Conservation (phyloP, 2,797 vertebrate genomes). For the Linurgus olivaceus region DNA sequence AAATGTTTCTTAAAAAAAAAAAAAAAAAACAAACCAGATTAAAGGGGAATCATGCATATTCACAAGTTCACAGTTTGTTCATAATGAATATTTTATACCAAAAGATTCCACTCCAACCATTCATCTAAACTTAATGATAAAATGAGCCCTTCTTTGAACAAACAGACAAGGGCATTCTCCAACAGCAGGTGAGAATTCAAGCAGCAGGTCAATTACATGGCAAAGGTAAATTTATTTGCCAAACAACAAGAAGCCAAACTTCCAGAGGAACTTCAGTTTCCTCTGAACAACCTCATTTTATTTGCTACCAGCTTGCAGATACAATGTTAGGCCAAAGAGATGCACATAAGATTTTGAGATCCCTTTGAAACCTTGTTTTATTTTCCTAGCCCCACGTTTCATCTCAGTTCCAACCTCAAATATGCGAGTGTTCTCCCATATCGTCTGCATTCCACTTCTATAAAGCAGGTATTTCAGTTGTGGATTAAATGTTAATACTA, state of each 20-base stretch:
- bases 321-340: not conserved
- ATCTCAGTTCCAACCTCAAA: slow-evolving; percentile 5
- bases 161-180: not conserved
- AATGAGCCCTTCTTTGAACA: not conserved
- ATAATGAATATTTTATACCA: slow-evolving; percentile 61
- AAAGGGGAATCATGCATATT: slow-evolving; percentile 68
- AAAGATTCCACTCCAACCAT: slow-evolving; percentile 8
- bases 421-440: not conserved
- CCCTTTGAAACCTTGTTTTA: not conserved
- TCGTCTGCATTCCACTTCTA: not conserved
- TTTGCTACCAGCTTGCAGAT: slow-evolving; percentile 6
- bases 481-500: slow-evolving; percentile 28
- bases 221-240: not conserved
- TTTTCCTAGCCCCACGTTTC: not conserved
- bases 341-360: not conserved
- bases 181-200: not conserved
- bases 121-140: slow-evolving; percentile 51
- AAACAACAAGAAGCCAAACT: not conserved
- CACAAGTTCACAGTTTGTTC: slow-evolving; percentile 67
- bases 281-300: not conserved
- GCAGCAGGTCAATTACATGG: not conserved
- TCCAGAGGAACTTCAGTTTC: not conserved
- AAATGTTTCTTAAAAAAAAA: not conserved
- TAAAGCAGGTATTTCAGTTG: not conserved
- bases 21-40: slow-evolving; percentile 18